Evolutionary conservation across 1,140 invertebrate species (phyloP).

Genomic region (Andrena cerasifolii): DNA sequence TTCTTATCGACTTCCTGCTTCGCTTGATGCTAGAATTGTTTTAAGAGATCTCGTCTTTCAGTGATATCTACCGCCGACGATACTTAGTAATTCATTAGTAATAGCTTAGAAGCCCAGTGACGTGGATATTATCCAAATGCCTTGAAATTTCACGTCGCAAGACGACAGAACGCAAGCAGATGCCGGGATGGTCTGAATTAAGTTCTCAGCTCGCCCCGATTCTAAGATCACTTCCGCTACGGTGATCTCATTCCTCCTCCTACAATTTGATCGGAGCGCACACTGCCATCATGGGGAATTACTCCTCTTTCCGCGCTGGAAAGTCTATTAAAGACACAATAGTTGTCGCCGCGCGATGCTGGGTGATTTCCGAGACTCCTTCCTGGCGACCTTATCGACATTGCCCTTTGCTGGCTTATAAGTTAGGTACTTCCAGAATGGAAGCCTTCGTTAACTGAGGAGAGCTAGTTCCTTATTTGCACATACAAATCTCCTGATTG

Average conservation of each 20-base stretch:
- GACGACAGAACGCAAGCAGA: constrained; percentile 43
- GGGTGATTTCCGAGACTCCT: not conserved
- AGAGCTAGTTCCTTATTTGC: no score
- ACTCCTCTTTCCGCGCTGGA: constrained; percentile 33
- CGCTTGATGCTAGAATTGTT: no score
- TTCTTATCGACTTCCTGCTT: no score
- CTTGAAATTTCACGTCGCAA: not conserved
- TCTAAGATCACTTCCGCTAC: constrained; percentile 79
- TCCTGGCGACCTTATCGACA: not conserved
- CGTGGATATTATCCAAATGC: no score
- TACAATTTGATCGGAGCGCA: constrained; percentile 70
- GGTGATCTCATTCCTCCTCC: constrained; percentile 77
- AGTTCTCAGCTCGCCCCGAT: constrained; percentile 79
- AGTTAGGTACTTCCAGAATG: no score
- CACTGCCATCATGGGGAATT: constrained; percentile 48
- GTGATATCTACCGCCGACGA: no score
- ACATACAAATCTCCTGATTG: no score
- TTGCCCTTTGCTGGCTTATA: not conserved
- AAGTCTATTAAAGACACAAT: constrained; percentile 28
- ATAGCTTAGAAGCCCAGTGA: no score
- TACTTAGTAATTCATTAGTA: no score
- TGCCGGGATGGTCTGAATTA: constrained; percentile 71
- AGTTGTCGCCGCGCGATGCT: constrained; percentile 17
- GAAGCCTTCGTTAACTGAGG: no score
- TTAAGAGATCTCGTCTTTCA: no score